A percentile compares a stretch with the other conserved stretches of the same genome.
These are phyloP conservation scores for Aporophyla nigra DNA, from an alignment of 2,888 invertebrate genomes.

Conservation along the genomic window DNA sequence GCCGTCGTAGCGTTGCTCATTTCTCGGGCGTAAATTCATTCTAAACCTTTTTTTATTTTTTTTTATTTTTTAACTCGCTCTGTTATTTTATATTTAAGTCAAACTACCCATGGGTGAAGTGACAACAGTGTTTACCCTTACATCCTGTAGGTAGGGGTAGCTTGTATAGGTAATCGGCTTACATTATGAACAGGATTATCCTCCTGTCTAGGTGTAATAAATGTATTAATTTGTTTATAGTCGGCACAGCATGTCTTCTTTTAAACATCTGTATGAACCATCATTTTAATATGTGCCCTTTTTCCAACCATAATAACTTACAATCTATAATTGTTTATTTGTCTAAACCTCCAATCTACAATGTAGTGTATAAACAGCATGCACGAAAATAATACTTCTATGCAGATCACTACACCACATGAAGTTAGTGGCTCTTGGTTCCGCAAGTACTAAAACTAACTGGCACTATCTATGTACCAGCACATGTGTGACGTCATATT, in stretches of 20 bases:
- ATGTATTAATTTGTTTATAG: neutral
- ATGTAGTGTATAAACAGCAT: neutral
- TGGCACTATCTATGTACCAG: constrained; percentile 2
- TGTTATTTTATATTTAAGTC: too few relatives aligned
- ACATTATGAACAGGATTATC: neutral
- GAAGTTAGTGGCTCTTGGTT: neutral
- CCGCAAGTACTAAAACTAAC: neutral
- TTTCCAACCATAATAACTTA: neutral
- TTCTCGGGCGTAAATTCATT: too few relatives aligned
- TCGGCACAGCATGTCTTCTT: neutral
- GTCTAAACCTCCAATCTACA: too few relatives aligned
- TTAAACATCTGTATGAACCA: neutral
- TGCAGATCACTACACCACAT: neutral
- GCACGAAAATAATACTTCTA: neutral
- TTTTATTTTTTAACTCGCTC: too few relatives aligned
- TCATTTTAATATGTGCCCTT: too few relatives aligned
- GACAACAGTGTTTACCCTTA: too few relatives aligned
- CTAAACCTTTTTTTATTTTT: too few relatives aligned
- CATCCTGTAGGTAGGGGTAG: neutral
- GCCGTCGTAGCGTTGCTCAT: too few relatives aligned
- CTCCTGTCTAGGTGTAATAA: neutral
- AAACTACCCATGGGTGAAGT: too few relatives aligned
- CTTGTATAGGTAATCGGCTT: neutral
- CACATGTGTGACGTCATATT: constrained; percentile 21
- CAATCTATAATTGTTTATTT: neutral